Conservation (phyloP, 2,113 vertebrate genomes). For the Aleadryas rufinucha region DNA sequence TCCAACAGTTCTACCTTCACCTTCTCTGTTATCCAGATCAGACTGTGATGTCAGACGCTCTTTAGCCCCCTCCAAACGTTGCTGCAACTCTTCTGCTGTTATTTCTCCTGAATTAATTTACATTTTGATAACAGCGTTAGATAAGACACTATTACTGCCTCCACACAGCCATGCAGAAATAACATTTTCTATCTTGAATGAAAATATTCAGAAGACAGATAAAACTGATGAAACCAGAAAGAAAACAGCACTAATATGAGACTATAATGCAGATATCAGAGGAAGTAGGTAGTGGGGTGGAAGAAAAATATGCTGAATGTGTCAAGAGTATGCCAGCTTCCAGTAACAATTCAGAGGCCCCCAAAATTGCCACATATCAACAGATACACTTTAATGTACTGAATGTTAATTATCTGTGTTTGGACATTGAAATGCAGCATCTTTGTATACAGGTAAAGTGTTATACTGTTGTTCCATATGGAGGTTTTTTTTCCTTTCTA, state of each 20-base stretch:
- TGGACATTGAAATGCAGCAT: background rate
- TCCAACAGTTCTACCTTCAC: slow-evolving; percentile 67
- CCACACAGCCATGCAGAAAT: background rate
- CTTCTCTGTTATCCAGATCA: slow-evolving; percentile 67
- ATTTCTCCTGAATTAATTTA: slow-evolving; percentile 83
- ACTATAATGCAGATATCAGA: background rate
- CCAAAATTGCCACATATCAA: background rate
- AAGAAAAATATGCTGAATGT: background rate
- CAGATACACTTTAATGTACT: background rate
- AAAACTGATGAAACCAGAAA: background rate
- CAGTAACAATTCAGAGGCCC: background rate
- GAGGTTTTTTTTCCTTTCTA: background rate
- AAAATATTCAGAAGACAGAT: background rate
- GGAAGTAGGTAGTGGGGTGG: background rate
- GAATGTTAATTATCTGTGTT: background rate
- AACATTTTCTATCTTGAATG: background rate
- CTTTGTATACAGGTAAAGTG: background rate
- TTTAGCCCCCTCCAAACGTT: slow-evolving; percentile 86
- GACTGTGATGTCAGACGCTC: slow-evolving; percentile 82
- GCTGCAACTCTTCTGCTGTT: slow-evolving; percentile 90
- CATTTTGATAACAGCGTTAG: background rate
- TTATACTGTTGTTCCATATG: background rate
- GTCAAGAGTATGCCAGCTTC: background rate
- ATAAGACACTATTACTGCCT: background rate
- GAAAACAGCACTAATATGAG: background rate